Percentiles rank a stretch among this genome's conserved stretches.
Evolutionary conservation across 2,113 vertebrate species (phyloP).

Genomic region (Planiliza haematocheilus): DNA sequence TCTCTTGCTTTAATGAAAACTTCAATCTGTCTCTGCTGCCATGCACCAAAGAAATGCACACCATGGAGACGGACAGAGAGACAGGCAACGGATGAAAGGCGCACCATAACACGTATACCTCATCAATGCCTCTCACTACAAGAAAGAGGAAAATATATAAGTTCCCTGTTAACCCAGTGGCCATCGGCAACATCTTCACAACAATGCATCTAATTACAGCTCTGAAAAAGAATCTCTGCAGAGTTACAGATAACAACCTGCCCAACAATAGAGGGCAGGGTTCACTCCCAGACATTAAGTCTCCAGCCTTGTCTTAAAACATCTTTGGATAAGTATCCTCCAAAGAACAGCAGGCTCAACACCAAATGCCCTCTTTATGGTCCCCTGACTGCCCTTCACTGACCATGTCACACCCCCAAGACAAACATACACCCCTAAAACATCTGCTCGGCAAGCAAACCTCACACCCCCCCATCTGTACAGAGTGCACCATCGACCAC

Average conservation of each 20-base stretch:
- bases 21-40: conserved; percentile 68
- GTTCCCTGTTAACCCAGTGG: conserved; percentile 3
- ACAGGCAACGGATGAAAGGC: conserved; percentile 21
- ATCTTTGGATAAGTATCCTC: conserved; percentile 36
- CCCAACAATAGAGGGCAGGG: background rate
- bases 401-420: conserved; percentile 74
- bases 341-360: conserved; percentile 58
- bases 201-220: conserved; percentile 2
- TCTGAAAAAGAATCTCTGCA: background rate
- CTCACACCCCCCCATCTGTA: conserved; percentile 61
- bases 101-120: conserved; percentile 12
- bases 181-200: background rate
- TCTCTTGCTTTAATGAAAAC: conserved; percentile 69
- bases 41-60: conserved; percentile 43
- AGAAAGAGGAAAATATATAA: background rate
- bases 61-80: conserved; percentile 23
- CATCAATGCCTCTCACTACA: conserved; percentile 15
- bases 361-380: conserved; percentile 60
- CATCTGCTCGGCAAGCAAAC: conserved; percentile 75
- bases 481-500: conserved; percentile 42
- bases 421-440: conserved; percentile 79
- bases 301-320: conserved; percentile 23
- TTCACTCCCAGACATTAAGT: conserved; percentile 12
- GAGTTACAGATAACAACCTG: background rate
- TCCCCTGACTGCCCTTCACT: conserved; percentile 72